These are phyloP conservation scores for Podarcis lilfordi DNA, from an alignment of 2,797 vertebrate species.

Conservation along the genomic window DNA sequence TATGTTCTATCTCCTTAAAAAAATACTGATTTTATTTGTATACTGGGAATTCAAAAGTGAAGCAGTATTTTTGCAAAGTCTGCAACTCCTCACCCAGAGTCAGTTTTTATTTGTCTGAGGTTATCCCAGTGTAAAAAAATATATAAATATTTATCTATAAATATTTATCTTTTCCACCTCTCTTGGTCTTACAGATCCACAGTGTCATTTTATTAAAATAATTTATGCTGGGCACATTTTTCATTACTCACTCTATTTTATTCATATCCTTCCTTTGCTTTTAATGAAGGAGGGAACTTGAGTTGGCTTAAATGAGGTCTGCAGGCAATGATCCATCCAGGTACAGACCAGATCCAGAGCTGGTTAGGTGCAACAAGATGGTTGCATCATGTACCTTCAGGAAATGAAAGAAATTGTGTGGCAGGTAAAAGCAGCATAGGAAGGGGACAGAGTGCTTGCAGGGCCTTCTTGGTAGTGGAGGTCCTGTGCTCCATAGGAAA, in stretches of 20 bases:
- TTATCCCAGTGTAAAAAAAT: not conserved
- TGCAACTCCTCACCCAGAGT: no score
- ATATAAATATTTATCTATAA: not conserved
- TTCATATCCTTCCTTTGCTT: not conserved
- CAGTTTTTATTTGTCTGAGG: not conserved
- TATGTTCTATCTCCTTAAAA: no score
- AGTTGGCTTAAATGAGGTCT: not conserved
- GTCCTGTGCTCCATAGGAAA: no score
- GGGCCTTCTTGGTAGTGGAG: no score
- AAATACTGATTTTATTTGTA: no score
- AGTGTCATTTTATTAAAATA: not conserved
- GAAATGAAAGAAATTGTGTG: not conserved
- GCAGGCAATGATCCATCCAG: not conserved
- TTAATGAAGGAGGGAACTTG: not conserved
- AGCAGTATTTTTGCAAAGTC: no score
- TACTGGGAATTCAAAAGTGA: not conserved
- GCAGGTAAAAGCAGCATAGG: not conserved
- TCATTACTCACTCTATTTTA: not conserved
- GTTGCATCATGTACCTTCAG: not conserved
- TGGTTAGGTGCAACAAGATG: not conserved
- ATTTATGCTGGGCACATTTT: not conserved
- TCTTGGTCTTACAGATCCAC: no score
- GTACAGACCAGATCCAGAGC: not conserved
- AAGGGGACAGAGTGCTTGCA: no score
- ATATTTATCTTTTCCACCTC: not conserved